phyloP scores from a whole-genome alignment of 2,113 vertebrate genomes.

The Triplophysa rosa region DNA sequence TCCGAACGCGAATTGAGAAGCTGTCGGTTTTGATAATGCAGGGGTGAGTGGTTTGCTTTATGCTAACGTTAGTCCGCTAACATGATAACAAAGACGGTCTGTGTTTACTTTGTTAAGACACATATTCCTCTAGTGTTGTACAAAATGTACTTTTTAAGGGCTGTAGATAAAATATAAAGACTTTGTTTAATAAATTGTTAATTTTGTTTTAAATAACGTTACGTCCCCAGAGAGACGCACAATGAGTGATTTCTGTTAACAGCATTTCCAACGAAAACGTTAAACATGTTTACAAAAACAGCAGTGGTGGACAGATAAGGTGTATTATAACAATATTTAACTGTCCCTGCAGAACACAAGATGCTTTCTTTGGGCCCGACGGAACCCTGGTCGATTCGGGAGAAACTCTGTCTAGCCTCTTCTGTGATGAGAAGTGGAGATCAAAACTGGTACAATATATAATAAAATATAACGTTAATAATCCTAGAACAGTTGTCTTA shows the following conservation, averaged over 20 bases:
- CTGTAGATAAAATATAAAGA: too few relatives aligned
- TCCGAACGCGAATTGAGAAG: background rate
- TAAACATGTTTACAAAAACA: background rate
- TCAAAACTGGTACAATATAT: slow-evolving; percentile 90
- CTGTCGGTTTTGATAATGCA: background rate
- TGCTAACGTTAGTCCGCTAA: background rate
- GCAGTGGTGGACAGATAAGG: background rate
- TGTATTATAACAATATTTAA: background rate
- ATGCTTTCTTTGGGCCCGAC: slow-evolving; percentile 90
- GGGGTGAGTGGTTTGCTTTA: background rate
- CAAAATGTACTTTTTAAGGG: background rate
- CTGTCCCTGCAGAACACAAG: slow-evolving; percentile 85
- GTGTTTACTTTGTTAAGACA: background rate
- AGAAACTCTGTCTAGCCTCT: slow-evolving; percentile 95
- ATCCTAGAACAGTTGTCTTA: background rate
- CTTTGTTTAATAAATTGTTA: background rate
- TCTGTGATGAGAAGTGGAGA: slow-evolving; percentile 98
- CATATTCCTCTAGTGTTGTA: background rate
- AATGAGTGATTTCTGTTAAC: background rate
- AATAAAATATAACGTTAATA: background rate
- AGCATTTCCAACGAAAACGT: background rate
- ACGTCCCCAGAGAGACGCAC: too few relatives aligned
- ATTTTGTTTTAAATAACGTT: background rate
- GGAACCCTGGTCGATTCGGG: slow-evolving; percentile 95
- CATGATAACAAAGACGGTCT: slow-evolving; percentile 8